Base-by-base conservation (phyloP, 2,888 invertebrate genomes). In the Myopa tessellatipennis region DNA sequence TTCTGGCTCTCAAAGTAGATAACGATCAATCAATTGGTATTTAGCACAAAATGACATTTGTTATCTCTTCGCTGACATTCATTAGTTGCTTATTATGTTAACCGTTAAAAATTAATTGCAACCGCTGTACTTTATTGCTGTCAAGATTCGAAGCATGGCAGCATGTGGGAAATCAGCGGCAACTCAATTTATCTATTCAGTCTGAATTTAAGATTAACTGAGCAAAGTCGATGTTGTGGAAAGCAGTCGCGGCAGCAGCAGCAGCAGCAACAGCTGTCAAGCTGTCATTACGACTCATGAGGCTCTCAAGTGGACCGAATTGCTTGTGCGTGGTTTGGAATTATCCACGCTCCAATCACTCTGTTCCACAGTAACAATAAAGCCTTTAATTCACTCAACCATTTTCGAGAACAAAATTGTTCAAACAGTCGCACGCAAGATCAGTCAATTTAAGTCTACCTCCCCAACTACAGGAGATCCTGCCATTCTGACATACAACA, bases 21-120 rank as follows among this genome's bases (percentile, higher is more conserved):
- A 74, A 74, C 74, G 74, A 74, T 74, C 74, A 52, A 74, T 74
- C 74, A 74, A 74, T 74, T 65, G 74, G 74, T 74, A 74, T 74
- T 74, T 74, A 74, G 74, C 74, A 74, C 74, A 65, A 65, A 73
- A 65, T 74, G 74, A 74, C 74, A 65, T 74, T 65, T 65, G 74
- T 74, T 74, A 74, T 74, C 74, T 74, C 18, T 74, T 7, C 45
- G 74, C 45, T 74, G 74, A 74, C 74, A 74, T 74, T 74, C 74
- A 74, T 74, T 74, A 74, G 74, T 52, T 74, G 65, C 63, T 74
- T 74, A 74, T 74, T 74, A 74, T 65, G 74, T 74, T 74, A 6
- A 74, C 74, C 74, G 74, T 74, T 74, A 74, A 65, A 63, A 74
- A 74, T 74, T 74, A 74, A 74, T 74, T 74, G 74, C 74, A 50